Percentiles rank a stretch among this genome's conserved stretches.
Evolutionary conservation across 92 coral and sea anemone genomes (phyloP).

Genomic region (Paragorgia papillata): DNA sequence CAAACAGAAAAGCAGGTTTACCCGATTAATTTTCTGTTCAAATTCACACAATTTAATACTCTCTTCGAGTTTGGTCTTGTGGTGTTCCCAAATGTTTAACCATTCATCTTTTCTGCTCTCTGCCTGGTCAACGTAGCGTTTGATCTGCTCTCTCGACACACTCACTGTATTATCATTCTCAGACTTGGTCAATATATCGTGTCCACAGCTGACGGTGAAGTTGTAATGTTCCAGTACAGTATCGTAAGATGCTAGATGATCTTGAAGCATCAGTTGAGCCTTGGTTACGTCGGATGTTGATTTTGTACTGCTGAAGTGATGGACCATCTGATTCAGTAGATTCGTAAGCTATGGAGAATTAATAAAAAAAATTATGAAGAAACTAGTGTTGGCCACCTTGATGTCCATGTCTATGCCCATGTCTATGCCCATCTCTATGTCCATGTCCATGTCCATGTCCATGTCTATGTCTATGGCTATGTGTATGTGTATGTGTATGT

Average conservation of each 20-base stretch:
- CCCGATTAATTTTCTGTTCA: conserved; percentile 90
- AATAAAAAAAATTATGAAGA: background rate
- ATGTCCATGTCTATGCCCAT: too few relatives aligned
- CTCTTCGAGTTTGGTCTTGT: conserved; percentile 84
- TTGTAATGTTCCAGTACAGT: conserved; percentile 75
- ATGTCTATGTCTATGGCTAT: too few relatives aligned
- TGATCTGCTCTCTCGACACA: conserved; percentile 95
- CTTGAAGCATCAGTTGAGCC: conserved; percentile 95
- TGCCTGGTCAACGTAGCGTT: conserved; percentile 83
- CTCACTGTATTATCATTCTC: conserved; percentile 77
- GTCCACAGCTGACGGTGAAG: conserved; percentile 80
- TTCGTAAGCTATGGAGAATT: conserved; percentile 70
- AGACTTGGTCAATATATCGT: conserved; percentile 81
- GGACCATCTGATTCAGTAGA: conserved; percentile 78
- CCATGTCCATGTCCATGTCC: too few relatives aligned
- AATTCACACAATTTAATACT: conserved; percentile 91
- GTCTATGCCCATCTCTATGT: too few relatives aligned
- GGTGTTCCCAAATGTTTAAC: conserved; percentile 95
- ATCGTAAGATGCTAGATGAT: conserved; percentile 92
- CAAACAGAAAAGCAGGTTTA: too few relatives aligned
- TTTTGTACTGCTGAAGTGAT: conserved; percentile 66
- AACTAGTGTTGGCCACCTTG: too few relatives aligned
- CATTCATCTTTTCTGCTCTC: conserved; percentile 87
- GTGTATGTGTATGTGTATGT: too few relatives aligned
- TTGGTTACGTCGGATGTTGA: conserved; percentile 89